Conservation (phyloP, 2,113 vertebrate species). For the Poeciliopsis turrubarensis region DNA sequence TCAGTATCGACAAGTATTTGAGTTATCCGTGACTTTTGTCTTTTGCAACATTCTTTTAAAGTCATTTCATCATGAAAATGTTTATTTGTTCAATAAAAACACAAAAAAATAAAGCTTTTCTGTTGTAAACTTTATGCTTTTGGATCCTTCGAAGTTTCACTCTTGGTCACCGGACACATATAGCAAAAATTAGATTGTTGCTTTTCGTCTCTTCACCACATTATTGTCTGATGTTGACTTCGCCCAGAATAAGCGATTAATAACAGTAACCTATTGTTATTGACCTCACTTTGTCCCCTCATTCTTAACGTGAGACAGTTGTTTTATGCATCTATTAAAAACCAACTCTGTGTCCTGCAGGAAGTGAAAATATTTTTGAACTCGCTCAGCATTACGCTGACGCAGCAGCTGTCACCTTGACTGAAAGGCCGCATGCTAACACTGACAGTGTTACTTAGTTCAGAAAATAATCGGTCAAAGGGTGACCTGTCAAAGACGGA, state of each 20-base stretch:
- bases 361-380: conserved; percentile 7
- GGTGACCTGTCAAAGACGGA: neutral
- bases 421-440: conserved; percentile 17
- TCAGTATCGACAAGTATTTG: too few relatives aligned
- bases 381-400: conserved; percentile 21
- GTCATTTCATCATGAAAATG: too few relatives aligned
- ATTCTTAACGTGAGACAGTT: neutral
- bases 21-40: too few relatives aligned
- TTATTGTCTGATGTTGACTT: neutral
- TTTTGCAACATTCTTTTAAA: neutral
- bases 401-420: conserved; percentile 29
- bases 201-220: neutral
- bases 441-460: neutral
- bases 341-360: neutral
- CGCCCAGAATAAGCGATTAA: too few relatives aligned
- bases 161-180: neutral
- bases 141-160: neutral
- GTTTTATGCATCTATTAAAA: conserved; percentile 1
- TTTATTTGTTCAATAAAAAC: neutral
- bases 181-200: neutral
- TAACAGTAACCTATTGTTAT: neutral
- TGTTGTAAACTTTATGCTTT: neutral
- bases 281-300: conserved; percentile 20
- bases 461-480: neutral
- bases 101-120: neutral